Percentiles rank a stretch among this genome's conserved stretches.
phyloP scores from a whole-genome alignment of 2,888 invertebrate genomes.

The Ormyrus pomaceus region DNA sequence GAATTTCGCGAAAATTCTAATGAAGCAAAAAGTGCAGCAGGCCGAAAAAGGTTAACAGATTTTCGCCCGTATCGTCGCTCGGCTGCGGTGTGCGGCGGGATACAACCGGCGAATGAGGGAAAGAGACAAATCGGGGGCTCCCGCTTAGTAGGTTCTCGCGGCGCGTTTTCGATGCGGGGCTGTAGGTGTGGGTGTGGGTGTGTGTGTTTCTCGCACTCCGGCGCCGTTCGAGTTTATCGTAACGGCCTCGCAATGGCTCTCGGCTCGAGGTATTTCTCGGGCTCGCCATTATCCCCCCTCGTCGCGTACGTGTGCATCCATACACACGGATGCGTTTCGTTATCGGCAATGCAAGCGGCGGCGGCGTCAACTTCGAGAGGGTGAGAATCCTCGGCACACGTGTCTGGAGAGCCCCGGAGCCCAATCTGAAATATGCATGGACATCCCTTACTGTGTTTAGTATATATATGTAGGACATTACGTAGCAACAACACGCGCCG shows the following conservation, averaged over 20 bases:
- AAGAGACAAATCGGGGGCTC: conserved; percentile 35
- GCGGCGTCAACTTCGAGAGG: background rate
- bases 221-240: conserved; percentile 37
- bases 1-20: too few relatives aligned
- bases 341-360: conserved; percentile 12
- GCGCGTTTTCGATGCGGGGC: conserved; percentile 30
- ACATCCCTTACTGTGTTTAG: conserved; percentile 68
- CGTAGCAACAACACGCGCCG: conserved; percentile 69
- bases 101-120: background rate
- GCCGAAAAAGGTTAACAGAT: conserved; percentile 2
- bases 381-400: conserved; percentile 9
- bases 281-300: conserved; percentile 18
- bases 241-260: conserved; percentile 40
- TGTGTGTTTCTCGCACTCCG: conserved; percentile 1
- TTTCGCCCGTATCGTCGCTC: conserved; percentile 13
- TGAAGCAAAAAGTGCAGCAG: too few relatives aligned
- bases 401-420: conserved; percentile 28
- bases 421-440: conserved; percentile 69
- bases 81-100: background rate
- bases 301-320: background rate
- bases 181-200: background rate
- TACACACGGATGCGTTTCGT: conserved; percentile 29
- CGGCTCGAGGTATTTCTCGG: conserved; percentile 41
- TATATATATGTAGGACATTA: conserved; percentile 65
- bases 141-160: conserved; percentile 18